A percentile compares a stretch with the other conserved stretches of the same genome.
phyloP scores from a whole-genome alignment of 2,113 vertebrate genomes.

The Takifugu flavidus region DNA sequence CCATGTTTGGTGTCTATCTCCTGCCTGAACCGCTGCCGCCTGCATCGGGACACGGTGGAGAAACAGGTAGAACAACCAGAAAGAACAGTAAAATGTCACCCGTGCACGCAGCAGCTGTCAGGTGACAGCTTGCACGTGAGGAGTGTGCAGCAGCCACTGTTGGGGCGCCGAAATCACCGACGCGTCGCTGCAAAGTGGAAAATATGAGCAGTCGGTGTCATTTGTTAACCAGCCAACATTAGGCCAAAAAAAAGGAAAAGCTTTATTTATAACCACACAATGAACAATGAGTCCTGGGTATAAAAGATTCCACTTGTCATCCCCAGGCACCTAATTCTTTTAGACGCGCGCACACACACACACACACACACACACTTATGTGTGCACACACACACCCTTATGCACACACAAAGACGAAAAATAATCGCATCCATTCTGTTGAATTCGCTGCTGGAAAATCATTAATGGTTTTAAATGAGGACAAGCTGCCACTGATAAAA shows the following conservation, averaged over 20 bases:
- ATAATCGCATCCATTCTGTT: conserved; percentile 45
- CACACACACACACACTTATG: conserved; percentile 47
- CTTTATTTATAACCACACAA: conserved; percentile 46
- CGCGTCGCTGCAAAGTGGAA: conserved; percentile 23
- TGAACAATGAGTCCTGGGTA: conserved; percentile 50
- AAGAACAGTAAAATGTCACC: background rate
- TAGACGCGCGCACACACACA: too few relatives aligned
- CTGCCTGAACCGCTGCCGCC: too few relatives aligned
- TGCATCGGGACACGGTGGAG: too few relatives aligned
- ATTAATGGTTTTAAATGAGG: conserved; percentile 60
- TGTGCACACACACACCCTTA: conserved; percentile 48
- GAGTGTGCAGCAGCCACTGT: conserved; percentile 17
- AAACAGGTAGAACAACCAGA: background rate
- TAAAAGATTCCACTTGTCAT: conserved; percentile 63
- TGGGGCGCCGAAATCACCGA: conserved; percentile 31
- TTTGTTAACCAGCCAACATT: conserved; percentile 41
- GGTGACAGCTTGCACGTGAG: background rate
- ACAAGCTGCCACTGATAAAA: conserved; percentile 52
- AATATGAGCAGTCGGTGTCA: conserved; percentile 34
- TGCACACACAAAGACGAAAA: conserved; percentile 10
- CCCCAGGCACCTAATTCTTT: conserved; percentile 46
- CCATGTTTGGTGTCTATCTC: too few relatives aligned
- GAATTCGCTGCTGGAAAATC: conserved; percentile 53
- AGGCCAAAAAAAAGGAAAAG: conserved; percentile 27
- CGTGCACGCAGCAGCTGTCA: conserved; percentile 2